Evolutionary conservation across 2,113 vertebrate genomes (phyloP).

Genomic region (Acrocephalus kingi): DNA sequence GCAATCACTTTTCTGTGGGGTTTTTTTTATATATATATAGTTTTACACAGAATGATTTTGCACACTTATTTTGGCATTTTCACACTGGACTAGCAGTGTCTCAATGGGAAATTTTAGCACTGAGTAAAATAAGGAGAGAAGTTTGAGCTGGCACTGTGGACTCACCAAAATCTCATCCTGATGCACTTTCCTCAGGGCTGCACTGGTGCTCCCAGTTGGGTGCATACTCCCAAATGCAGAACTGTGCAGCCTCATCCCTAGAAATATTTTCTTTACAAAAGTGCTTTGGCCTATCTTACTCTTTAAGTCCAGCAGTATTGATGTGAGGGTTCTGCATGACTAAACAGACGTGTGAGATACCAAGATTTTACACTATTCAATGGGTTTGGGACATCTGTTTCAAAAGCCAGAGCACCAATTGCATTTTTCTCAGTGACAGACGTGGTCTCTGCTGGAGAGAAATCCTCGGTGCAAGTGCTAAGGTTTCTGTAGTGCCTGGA

Average conservation of each 20-base stretch:
- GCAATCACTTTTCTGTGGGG: background rate
- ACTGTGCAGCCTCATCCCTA: background rate
- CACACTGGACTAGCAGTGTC: background rate
- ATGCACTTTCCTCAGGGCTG: background rate
- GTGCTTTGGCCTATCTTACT: background rate
- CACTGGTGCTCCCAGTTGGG: background rate
- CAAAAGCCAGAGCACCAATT: background rate
- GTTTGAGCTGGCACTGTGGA: background rate
- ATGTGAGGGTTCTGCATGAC: background rate
- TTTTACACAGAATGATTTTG: background rate
- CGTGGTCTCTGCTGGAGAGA: background rate
- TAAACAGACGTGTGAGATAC: accelerated
- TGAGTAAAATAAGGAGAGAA: background rate
- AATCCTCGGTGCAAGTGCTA: background rate
- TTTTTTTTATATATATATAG: background rate
- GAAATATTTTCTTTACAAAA: background rate
- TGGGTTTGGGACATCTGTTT: background rate
- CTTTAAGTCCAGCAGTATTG: background rate
- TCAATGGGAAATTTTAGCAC: background rate
- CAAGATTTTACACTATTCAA: background rate
- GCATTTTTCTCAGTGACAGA: background rate
- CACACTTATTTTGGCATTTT: background rate
- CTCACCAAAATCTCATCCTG: accelerated
- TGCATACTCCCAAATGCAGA: background rate
- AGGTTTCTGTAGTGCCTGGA: background rate